Percentiles rank a stretch among this genome's conserved stretches.
phyloP scores from a whole-genome alignment of 2,888 invertebrate species.

The Cosmia pyralina region DNA sequence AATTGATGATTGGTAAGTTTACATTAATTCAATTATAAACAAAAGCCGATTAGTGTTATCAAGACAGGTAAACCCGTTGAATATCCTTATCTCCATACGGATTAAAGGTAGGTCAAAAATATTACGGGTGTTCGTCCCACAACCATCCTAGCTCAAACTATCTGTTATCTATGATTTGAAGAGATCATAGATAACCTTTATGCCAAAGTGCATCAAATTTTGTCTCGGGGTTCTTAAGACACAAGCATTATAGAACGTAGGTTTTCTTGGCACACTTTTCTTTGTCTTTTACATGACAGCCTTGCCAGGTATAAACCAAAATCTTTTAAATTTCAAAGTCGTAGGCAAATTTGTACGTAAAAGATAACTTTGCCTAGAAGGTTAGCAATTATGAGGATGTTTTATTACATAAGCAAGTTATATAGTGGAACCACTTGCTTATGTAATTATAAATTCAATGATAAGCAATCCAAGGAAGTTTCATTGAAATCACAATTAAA shows the following conservation, averaged over 20 bases:
- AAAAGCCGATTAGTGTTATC: slow-evolving; percentile 46
- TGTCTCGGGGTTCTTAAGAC: not conserved
- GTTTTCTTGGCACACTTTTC: too few relatives aligned
- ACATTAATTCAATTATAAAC: slow-evolving; percentile 21
- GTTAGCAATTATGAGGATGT: too few relatives aligned
- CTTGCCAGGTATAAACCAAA: too few relatives aligned
- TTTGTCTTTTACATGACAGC: too few relatives aligned
- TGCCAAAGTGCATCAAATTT: not conserved
- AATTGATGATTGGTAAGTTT: slow-evolving; percentile 25
- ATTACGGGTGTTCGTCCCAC: not conserved
- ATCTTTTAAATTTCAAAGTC: too few relatives aligned
- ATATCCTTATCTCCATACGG: slow-evolving; percentile 17
- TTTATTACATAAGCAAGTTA: too few relatives aligned
- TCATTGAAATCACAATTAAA: too few relatives aligned
- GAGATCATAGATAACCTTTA: not conserved
- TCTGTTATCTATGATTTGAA: not conserved
- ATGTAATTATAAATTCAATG: too few relatives aligned
- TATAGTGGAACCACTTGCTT: too few relatives aligned
- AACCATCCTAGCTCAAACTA: not conserved
- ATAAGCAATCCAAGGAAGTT: too few relatives aligned
- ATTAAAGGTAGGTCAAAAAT: slow-evolving; percentile 15
- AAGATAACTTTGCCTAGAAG: too few relatives aligned
- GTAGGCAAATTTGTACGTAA: too few relatives aligned
- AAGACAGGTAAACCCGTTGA: slow-evolving; percentile 13
- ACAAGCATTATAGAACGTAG: not conserved